phyloP scores from a whole-genome alignment of 2,888 invertebrate genomes.

The Coremacera marginata region DNA sequence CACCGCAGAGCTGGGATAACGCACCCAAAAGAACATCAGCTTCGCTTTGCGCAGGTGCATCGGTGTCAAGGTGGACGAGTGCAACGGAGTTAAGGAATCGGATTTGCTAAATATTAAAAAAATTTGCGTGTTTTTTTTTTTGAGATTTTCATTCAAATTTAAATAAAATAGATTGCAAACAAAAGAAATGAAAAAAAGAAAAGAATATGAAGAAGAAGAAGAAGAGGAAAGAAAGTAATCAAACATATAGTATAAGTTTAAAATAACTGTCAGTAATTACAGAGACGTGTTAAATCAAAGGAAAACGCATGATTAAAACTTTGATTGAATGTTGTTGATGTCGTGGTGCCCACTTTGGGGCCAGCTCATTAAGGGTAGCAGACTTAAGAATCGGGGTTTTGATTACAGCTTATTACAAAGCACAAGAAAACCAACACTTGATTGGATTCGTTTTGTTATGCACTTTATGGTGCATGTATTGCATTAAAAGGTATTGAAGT shows the following conservation, averaged over 20 bases:
- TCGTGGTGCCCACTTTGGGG: background rate
- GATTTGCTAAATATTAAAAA: slow-evolving; percentile 23
- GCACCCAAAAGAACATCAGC: slow-evolving; percentile 99
- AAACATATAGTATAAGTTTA: background rate
- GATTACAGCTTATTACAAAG: slow-evolving; percentile 60
- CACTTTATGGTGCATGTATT: background rate
- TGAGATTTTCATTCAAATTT: slow-evolving; percentile 22
- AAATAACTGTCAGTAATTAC: slow-evolving; percentile 4
- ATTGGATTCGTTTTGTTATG: slow-evolving; percentile 60
- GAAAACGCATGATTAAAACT: slow-evolving; percentile 26
- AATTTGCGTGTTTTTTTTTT: background rate
- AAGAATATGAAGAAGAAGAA: slow-evolving; percentile 44
- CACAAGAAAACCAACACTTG: slow-evolving; percentile 58
- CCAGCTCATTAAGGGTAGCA: background rate
- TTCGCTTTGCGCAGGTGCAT: slow-evolving; percentile 99
- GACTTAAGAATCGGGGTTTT: slow-evolving; percentile 54
- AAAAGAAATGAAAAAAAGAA: slow-evolving; percentile 35
- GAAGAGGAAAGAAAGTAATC: background rate
- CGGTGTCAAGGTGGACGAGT: slow-evolving; percentile 97
- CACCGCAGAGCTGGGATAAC: slow-evolving; percentile 98
- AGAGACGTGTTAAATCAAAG: background rate
- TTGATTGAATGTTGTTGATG: slow-evolving; percentile 41
- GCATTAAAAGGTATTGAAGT: background rate
- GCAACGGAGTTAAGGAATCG: slow-evolving; percentile 85
- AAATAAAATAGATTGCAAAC: slow-evolving; percentile 27